These are phyloP conservation scores for Xenopus petersii DNA, from an alignment of 2,797 vertebrate genomes.

Conservation along the genomic window DNA sequence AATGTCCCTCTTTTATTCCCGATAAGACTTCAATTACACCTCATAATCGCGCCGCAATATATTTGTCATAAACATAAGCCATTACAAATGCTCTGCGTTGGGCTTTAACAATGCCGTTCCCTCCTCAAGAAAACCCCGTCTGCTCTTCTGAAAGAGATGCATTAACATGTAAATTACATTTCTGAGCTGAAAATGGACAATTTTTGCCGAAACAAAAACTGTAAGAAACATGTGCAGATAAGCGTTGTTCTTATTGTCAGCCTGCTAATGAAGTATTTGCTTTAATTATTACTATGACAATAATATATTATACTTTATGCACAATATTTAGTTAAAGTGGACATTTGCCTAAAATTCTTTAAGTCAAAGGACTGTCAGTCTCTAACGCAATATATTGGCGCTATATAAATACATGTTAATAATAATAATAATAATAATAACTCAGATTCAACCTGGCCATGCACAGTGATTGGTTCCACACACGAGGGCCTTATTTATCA, in stretches of 20 bases:
- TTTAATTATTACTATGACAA: too few species aligned
- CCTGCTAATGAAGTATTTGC: too few species aligned
- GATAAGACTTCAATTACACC: conserved; percentile 23
- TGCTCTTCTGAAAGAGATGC: conserved; percentile 4
- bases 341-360: too few species aligned
- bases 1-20: conserved; percentile 16
- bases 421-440: too few species aligned
- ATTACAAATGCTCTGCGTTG: neutral
- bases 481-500: too few species aligned
- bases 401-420: too few species aligned
- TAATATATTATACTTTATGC: too few species aligned
- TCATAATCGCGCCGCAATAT: conserved; percentile 19
- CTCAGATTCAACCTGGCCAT: too few species aligned
- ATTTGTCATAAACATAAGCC: neutral
- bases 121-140: neutral
- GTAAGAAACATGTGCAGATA: neutral
- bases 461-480: too few species aligned
- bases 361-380: too few species aligned
- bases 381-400: too few species aligned
- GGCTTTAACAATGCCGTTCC: neutral
- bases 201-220: neutral
- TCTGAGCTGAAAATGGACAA: neutral
- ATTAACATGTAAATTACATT: conserved; percentile 16
- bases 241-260: neutral
- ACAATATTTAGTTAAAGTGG: too few species aligned